Evolutionary conservation across 2,113 vertebrate genomes (phyloP).

Genomic region (Hippocampus barbouri): DNA sequence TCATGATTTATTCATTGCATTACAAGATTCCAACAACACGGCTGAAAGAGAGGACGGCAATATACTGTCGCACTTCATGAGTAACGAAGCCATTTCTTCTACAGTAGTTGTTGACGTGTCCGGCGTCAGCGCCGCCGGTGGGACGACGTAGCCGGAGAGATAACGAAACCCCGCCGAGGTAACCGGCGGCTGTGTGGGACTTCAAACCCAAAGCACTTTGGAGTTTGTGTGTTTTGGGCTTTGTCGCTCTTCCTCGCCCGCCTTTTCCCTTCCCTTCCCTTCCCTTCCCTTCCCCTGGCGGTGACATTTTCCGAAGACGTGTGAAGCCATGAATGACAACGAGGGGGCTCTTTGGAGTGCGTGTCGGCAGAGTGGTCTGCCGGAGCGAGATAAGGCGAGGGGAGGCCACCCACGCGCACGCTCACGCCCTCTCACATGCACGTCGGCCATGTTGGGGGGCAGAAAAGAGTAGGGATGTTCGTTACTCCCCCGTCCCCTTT

Average conservation of each 20-base stretch:
- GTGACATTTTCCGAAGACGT: conserved; percentile 66
- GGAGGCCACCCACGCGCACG: conserved; percentile 36
- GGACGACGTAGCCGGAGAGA: conserved; percentile 16
- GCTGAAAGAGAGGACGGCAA: neutral
- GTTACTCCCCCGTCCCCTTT: too few species aligned
- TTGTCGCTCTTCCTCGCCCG: conserved; percentile 3
- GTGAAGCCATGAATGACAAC: conserved; percentile 71
- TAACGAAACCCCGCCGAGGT: conserved; percentile 31
- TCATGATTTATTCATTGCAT: too few species aligned
- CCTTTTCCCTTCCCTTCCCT: conserved; percentile 29
- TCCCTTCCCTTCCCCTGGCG: conserved; percentile 38
- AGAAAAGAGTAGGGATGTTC: neutral
- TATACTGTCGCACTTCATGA: neutral
- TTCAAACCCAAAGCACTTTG: conserved; percentile 32
- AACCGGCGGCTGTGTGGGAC: conserved; percentile 17
- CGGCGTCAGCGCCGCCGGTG: neutral
- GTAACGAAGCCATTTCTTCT: conserved; percentile 8
- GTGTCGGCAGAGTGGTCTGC: conserved; percentile 67
- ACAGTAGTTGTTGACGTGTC: neutral
- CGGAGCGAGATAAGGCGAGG: conserved; percentile 68
- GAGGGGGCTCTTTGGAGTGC: conserved; percentile 69
- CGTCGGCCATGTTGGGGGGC: conserved; percentile 25
- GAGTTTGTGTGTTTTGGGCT: conserved; percentile 25
- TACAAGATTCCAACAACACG: neutral
- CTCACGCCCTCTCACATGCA: conserved; percentile 34